A percentile compares a stretch with the other conserved stretches of the same genome.
Conservation (phyloP, 2,888 invertebrate species). For the Baccha elongata region DNA sequence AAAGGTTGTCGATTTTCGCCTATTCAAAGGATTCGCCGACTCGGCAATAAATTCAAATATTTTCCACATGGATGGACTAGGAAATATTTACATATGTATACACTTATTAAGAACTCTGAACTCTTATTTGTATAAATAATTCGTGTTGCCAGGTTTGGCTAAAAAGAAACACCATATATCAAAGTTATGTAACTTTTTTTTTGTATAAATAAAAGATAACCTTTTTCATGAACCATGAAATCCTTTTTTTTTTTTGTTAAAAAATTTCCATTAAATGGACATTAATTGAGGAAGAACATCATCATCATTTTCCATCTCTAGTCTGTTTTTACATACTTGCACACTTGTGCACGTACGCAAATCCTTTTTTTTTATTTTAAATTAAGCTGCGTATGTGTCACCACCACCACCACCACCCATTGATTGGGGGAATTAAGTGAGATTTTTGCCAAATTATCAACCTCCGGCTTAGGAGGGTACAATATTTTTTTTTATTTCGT, state of each 20-base stretch:
- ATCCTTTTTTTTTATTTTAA: conserved; percentile 45
- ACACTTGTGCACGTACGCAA: conserved; percentile 39
- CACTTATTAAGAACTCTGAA: neutral
- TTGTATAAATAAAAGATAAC: conserved; percentile 4
- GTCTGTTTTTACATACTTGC: conserved; percentile 47
- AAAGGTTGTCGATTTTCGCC: conserved; percentile 68
- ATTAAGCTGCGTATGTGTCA: conserved; percentile 28
- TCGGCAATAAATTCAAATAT: conserved; percentile 70
- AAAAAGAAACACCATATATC: neutral
- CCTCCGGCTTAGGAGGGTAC: conserved; percentile 51
- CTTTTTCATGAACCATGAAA: conserved; percentile 20
- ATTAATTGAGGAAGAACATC: conserved; percentile 69
- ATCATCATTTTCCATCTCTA: conserved; percentile 59
- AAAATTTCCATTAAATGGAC: conserved; percentile 54
- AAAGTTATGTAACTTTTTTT: conserved; percentile 53
- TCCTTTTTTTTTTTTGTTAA: conserved; percentile 22
- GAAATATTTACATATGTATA: neutral
- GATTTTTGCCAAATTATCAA: conserved; percentile 61
- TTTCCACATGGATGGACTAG: conserved; percentile 51
- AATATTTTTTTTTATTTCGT: neutral
- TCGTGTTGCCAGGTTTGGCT: neutral
- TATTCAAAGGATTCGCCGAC: conserved; percentile 73
- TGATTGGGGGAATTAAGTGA: conserved; percentile 70
- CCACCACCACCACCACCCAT: conserved; percentile 43
- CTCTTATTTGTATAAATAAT: neutral